Evolutionary conservation across 1,140 invertebrate species (phyloP).

Genomic region (Thaumatotibia leucotreta): DNA sequence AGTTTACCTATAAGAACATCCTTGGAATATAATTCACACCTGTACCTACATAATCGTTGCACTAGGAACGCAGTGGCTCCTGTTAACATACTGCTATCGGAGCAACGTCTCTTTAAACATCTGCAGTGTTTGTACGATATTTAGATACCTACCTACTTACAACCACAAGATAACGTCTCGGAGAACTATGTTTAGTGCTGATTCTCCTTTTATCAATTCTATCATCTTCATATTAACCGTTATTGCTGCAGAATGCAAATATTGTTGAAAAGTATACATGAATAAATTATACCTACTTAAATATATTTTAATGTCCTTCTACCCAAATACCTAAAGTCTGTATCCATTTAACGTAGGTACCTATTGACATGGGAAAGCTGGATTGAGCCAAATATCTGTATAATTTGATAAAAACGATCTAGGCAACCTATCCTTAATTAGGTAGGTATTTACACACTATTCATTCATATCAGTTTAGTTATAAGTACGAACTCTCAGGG

Average conservation of each 20-base stretch:
- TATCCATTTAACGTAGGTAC: too few relatives aligned
- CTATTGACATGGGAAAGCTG: too few relatives aligned
- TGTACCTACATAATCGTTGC: conserved; percentile 20
- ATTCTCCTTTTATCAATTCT: not conserved
- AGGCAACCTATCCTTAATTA: too few relatives aligned
- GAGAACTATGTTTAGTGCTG: not conserved
- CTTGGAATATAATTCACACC: conserved; percentile 18
- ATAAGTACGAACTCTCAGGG: too few relatives aligned
- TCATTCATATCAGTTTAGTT: too few relatives aligned
- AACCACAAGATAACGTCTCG: not conserved
- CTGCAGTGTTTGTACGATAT: not conserved
- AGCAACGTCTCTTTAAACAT: not conserved
- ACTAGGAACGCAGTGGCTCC: not conserved
- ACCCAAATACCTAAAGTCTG: too few relatives aligned
- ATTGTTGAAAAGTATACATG: too few relatives aligned
- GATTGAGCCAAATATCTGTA: too few relatives aligned
- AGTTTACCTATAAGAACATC: not conserved
- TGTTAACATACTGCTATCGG: not conserved
- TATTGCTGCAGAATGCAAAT: not conserved
- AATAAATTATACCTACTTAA: too few relatives aligned
- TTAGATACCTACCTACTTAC: not conserved
- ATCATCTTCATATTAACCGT: not conserved
- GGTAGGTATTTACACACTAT: too few relatives aligned
- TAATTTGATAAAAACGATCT: too few relatives aligned
- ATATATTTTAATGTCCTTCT: not conserved